Conservation (phyloP, 2,888 invertebrate genomes). For the Calliopum simillimum region DNA sequence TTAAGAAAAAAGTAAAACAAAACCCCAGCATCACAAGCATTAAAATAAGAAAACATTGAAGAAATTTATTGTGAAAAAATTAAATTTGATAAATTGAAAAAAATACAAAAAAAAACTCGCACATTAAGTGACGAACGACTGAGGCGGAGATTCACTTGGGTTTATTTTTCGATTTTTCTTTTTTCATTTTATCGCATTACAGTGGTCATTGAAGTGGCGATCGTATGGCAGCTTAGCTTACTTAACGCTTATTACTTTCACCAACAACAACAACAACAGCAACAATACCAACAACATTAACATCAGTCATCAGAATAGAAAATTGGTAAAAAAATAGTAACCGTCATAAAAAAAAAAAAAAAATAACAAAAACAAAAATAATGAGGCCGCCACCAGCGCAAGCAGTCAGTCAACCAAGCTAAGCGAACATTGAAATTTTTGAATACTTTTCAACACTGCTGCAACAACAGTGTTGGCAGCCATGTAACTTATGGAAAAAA, state of each 20-base stretch:
- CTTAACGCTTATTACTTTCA: slow-evolving; percentile 51
- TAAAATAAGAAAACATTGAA: slow-evolving; percentile 7
- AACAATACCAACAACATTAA: slow-evolving; percentile 39
- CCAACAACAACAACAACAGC: slow-evolving; percentile 41
- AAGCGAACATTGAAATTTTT: not conserved
- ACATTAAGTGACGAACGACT: not conserved
- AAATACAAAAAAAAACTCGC: not conserved
- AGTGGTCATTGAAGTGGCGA: slow-evolving; percentile 46
- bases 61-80: not conserved
- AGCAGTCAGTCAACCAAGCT: not conserved
- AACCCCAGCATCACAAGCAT: not conserved
- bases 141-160: slow-evolving; percentile 17
- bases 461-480: not conserved
- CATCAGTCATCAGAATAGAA: slow-evolving; percentile 30
- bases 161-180: slow-evolving; percentile 24
- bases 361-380: slow-evolving; percentile 33
- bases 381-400: slow-evolving; percentile 39
- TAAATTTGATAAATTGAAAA: not conserved
- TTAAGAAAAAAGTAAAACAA: slow-evolving; percentile 1
- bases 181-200: slow-evolving; percentile 39
- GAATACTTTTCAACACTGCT: not conserved
- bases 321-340: not conserved
- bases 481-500: too few relatives aligned
- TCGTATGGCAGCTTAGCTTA: slow-evolving; percentile 41
- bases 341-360: not conserved